Evolutionary conservation across 2,888 invertebrate genomes (phyloP).

Genomic region (Scaptodrosophila latifasciaeformis): DNA sequence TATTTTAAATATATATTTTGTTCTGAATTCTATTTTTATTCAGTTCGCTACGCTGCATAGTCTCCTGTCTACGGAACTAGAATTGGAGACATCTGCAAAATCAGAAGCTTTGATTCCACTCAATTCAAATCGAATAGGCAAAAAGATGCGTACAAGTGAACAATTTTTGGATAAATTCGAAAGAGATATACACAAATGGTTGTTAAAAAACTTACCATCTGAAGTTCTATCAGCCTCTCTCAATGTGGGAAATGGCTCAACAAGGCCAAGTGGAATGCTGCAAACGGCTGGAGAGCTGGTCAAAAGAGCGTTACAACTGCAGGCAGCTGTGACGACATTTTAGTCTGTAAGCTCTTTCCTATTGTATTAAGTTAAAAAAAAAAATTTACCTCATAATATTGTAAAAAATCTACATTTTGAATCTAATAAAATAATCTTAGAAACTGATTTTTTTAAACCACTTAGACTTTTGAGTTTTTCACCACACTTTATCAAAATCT

Average conservation of each 20-base stretch:
- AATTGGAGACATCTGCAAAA: conserved; percentile 9
- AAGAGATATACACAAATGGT: conserved; percentile 60
- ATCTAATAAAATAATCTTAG: too few relatives aligned
- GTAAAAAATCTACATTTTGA: not conserved
- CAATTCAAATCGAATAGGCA: conserved; percentile 56
- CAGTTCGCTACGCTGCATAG: conserved; percentile 55
- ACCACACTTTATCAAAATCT: too few relatives aligned
- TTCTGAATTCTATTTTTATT: too few relatives aligned
- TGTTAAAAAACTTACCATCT: conserved; percentile 37
- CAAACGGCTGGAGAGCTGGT: conserved; percentile 43
- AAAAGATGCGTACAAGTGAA: conserved; percentile 50
- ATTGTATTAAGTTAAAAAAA: conserved; percentile 22
- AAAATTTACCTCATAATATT: not conserved
- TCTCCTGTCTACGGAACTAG: conserved; percentile 41
- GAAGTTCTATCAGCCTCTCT: conserved; percentile 39
- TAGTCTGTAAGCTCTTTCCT: not conserved
- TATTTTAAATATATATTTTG: not conserved
- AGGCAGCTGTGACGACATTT: conserved; percentile 13
- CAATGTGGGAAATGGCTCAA: conserved; percentile 46
- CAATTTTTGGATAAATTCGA: conserved; percentile 59
- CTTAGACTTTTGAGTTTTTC: too few relatives aligned
- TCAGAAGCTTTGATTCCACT: conserved; percentile 32
- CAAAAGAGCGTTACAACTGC: conserved; percentile 31
- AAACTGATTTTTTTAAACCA: too few relatives aligned
- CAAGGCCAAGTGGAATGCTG: conserved; percentile 36